A percentile compares a stretch with the other conserved stretches of the same genome.
Conservation (phyloP, 1,140 invertebrate genomes). For the Lamellibrachia luymesi region DNA sequence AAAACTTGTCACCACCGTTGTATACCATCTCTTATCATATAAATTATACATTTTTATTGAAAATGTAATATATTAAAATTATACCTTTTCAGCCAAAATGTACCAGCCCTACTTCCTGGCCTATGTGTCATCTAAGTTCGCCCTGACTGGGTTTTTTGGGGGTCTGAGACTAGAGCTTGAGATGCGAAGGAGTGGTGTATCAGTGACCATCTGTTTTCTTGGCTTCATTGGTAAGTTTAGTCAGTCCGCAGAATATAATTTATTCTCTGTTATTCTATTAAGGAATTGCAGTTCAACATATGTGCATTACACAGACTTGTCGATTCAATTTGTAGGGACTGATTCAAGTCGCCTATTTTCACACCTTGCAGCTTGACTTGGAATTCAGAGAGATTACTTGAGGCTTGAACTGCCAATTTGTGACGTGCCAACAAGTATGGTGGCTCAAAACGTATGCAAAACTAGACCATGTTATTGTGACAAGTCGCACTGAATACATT, state of each 20-base stretch:
- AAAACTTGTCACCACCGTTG: background rate
- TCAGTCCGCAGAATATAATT: background rate
- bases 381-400: too few species aligned
- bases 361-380: too few species aligned
- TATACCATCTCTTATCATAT: background rate
- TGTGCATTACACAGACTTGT: too few species aligned
- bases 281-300: too few species aligned
- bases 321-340: too few species aligned
- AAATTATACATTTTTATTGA: background rate
- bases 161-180: slow-evolving; percentile 43
- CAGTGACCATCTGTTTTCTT: slow-evolving; percentile 46
- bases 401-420: too few species aligned
- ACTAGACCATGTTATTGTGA: too few species aligned
- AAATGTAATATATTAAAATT: background rate
- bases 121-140: slow-evolving; percentile 49
- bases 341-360: too few species aligned
- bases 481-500: too few species aligned
- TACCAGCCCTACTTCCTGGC: slow-evolving; percentile 40
- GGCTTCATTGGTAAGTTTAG: slow-evolving; percentile 41
- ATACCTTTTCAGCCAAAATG: slow-evolving; percentile 21
- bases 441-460: too few species aligned
- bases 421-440: too few species aligned
- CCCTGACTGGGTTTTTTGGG: slow-evolving; percentile 49
- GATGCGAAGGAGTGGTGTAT: slow-evolving; percentile 39
- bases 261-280: too few species aligned